Evolutionary conservation across 2,113 vertebrate genomes (phyloP).

Genomic region (Dendropsophus ebraccatus): DNA sequence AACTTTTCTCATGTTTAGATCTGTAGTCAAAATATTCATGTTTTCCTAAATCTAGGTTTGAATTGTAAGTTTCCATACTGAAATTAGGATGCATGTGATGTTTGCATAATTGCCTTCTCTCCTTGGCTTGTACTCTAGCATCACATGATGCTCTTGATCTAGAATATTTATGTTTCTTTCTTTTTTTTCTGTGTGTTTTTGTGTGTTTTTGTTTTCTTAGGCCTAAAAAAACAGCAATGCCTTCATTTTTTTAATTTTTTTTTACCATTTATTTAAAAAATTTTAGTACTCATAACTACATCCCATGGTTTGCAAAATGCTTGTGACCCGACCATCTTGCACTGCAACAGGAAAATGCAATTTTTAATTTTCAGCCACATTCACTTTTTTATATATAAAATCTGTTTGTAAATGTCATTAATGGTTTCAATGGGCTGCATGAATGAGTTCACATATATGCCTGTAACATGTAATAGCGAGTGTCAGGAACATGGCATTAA

Average conservation of each 20-base stretch:
- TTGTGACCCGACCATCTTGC: constrained; percentile 81
- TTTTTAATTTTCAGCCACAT: constrained; percentile 12
- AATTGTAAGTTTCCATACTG: constrained; percentile 93
- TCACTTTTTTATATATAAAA: constrained; percentile 52
- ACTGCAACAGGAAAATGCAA: constrained; percentile 70
- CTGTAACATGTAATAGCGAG: background rate
- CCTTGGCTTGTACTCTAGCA: constrained; percentile 88
- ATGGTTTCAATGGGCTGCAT: constrained; percentile 69
- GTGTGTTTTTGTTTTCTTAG: constrained; percentile 61
- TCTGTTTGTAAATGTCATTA: constrained; percentile 50
- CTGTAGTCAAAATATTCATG: constrained; percentile 86
- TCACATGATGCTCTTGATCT: constrained; percentile 89
- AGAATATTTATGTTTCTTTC: constrained; percentile 73
- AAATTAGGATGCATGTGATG: constrained; percentile 96
- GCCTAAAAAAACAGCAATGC: constrained; percentile 74
- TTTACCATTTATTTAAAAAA: constrained; percentile 71
- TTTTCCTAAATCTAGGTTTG: constrained; percentile 89
- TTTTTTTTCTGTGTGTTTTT: background rate
- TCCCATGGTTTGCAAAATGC: constrained; percentile 80
- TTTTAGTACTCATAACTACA: constrained; percentile 69
- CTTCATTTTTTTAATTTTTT: constrained; percentile 74
- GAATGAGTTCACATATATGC: constrained; percentile 64
- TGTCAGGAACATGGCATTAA: constrained; percentile 25
- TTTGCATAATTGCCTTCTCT: constrained; percentile 99
- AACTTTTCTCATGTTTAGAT: constrained; percentile 96